phyloP scores from a whole-genome alignment of 2,888 invertebrate species.

The Oxytorus armatus region DNA sequence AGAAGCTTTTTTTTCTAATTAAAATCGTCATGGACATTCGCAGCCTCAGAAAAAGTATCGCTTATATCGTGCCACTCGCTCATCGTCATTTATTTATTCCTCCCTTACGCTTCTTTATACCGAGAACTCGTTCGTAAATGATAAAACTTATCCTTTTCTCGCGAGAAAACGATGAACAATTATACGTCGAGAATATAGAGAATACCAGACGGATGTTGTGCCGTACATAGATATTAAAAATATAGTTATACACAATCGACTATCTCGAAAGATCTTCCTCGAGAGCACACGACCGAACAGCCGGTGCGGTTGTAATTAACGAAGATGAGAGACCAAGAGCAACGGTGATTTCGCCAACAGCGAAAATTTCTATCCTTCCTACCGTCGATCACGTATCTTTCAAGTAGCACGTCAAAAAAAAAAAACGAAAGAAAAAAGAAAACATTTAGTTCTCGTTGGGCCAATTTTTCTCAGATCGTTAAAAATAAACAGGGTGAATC shows the following conservation, averaged over 20 bases:
- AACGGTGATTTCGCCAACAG: constrained; percentile 37
- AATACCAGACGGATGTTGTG: constrained; percentile 28
- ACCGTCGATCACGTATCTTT: background rate
- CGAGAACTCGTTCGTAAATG: constrained; percentile 16
- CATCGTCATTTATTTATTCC: constrained; percentile 17
- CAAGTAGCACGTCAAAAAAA: background rate
- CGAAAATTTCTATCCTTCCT: constrained; percentile 39
- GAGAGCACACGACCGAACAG: constrained; percentile 3
- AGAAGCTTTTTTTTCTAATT: too few species aligned
- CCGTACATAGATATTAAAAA: background rate
- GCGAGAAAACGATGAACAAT: constrained; percentile 40
- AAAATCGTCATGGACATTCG: background rate
- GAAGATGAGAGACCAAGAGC: constrained; percentile 26
- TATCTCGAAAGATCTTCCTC: constrained; percentile 7
- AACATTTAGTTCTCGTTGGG: background rate
- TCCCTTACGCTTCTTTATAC: constrained; percentile 1
- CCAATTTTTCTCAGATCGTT: constrained; percentile 42
- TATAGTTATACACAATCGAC: background rate
- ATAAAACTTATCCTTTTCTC: constrained; percentile 25
- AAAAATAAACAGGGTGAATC: constrained; percentile 60
- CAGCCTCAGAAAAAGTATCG: background rate
- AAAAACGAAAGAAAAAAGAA: background rate
- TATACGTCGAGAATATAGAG: constrained; percentile 21
- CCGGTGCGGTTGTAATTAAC: constrained; percentile 39
- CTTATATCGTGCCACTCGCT: background rate